Evolutionary conservation across 2,113 vertebrate species (phyloP).

Genomic region (Perca flavescens): DNA sequence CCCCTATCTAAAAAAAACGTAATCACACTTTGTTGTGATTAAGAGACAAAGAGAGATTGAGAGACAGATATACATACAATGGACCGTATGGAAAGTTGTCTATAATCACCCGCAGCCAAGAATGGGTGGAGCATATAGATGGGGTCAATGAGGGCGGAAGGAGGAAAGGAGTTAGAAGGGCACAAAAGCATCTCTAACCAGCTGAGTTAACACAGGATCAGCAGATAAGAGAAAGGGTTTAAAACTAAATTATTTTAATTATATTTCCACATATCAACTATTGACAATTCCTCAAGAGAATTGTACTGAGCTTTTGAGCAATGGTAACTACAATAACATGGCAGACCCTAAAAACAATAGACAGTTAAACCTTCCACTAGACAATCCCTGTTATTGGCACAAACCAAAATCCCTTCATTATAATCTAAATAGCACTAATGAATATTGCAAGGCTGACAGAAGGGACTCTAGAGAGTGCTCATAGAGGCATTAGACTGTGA

Average conservation of each 20-base stretch:
- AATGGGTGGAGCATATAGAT: constrained; percentile 21
- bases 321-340: not conserved
- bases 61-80: constrained; percentile 1
- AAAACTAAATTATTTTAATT: not conserved
- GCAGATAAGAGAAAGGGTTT: not conserved
- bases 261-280: not conserved
- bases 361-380: constrained; percentile 20
- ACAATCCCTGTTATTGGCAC: constrained; percentile 28
- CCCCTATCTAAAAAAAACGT: constrained; percentile 1
- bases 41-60: constrained; percentile 21
- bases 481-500: constrained; percentile 39
- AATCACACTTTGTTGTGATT: constrained; percentile 25
- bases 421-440: constrained; percentile 55
- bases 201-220: constrained; percentile 47
- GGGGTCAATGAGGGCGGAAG: constrained; percentile 22
- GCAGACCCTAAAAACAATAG: constrained; percentile 28
- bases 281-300: not conserved
- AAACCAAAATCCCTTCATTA: constrained; percentile 47
- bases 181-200: constrained; percentile 35
- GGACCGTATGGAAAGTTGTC: constrained; percentile 8
- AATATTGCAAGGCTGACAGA: constrained; percentile 58
- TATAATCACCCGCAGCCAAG: constrained; percentile 17
- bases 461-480: constrained; percentile 41
- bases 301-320: constrained; percentile 2
- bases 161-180: constrained; percentile 17